Percentiles rank a stretch among this genome's conserved stretches.
Conservation (phyloP, 2,113 vertebrate genomes). For the Pluvialis apricaria region DNA sequence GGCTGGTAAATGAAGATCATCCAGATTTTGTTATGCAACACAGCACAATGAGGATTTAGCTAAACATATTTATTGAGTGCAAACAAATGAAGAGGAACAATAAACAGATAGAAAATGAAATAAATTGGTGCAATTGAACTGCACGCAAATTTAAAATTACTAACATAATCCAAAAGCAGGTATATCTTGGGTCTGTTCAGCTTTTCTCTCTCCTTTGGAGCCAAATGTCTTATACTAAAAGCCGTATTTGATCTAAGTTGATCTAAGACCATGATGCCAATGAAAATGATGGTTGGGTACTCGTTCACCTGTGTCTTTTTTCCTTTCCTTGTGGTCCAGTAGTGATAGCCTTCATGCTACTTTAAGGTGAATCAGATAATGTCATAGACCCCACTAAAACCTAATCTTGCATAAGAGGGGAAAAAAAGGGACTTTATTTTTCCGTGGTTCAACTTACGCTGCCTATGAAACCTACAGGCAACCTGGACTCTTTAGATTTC, state of each 20-base stretch:
- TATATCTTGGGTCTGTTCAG: neutral
- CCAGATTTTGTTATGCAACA: neutral
- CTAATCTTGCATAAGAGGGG: neutral
- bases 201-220: neutral
- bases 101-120: neutral
- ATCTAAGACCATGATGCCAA: neutral
- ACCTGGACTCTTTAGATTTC: neutral
- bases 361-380: neutral
- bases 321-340: neutral
- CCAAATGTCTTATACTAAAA: neutral
- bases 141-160: neutral
- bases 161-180: neutral
- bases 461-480: neutral
- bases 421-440: neutral
- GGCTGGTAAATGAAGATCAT: neutral
- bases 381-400: neutral
- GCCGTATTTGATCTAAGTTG: neutral
- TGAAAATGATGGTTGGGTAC: rapidly evolving
- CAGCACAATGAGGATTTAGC: neutral
- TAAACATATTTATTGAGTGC: neutral
- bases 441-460: neutral
- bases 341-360: neutral
- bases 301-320: neutral
- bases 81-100: neutral
- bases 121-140: neutral